Evolutionary conservation across 2,797 vertebrate species (phyloP).

Genomic region (Acomys russatus): DNA sequence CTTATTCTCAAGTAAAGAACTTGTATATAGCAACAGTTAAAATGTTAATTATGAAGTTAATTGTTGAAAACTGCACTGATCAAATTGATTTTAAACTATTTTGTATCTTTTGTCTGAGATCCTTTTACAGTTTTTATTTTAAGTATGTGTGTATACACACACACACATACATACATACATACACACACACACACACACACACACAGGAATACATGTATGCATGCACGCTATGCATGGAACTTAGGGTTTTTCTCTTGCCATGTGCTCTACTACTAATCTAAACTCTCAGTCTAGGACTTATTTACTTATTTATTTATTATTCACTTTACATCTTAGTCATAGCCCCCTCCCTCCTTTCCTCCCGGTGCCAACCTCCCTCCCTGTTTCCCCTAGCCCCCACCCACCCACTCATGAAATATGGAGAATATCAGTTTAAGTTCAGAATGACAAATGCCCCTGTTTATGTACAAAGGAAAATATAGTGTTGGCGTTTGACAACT

Average conservation of each 20-base stretch:
- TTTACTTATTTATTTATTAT: neutral
- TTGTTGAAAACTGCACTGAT: neutral
- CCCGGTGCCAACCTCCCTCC: too few species aligned
- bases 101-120: neutral
- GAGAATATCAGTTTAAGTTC: neutral
- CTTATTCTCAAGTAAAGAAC: conserved; percentile 14
- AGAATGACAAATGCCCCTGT: neutral
- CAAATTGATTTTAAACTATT: conserved; percentile 21
- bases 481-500: neutral
- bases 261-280: neutral
- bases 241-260: neutral
- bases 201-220: neutral
- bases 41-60: conserved; percentile 33
- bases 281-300: neutral
- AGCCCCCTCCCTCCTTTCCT: too few species aligned
- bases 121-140: conserved; percentile 1
- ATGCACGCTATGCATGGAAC: neutral
- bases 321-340: too few species aligned
- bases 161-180: too few species aligned
- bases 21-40: conserved; percentile 36
- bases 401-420: neutral
- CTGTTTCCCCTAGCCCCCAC: too few species aligned
- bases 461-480: conserved; percentile 10
- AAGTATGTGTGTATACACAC: too few species aligned
- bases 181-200: too few species aligned